Conservation (phyloP, 30 jellyfish, hydroid and myxozoan genomes). For the Chironex yamaguchii region DNA sequence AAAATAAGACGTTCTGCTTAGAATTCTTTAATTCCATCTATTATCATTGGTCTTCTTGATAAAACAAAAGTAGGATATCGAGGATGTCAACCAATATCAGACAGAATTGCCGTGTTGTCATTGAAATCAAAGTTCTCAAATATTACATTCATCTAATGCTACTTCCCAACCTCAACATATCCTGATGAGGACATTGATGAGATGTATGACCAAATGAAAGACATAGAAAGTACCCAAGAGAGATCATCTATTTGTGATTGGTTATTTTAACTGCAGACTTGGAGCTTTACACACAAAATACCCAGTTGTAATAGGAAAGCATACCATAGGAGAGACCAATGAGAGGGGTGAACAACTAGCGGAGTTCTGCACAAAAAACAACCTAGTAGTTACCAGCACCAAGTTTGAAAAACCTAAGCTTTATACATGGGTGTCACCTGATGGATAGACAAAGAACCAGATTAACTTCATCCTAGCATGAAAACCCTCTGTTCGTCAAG, state of each 20-base stretch:
- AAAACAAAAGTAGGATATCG: too few species aligned
- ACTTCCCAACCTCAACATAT: conserved; percentile 32
- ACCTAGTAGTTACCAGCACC: conserved; percentile 36
- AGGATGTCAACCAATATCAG: too few species aligned
- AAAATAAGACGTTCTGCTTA: too few species aligned
- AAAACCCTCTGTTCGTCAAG: too few species aligned
- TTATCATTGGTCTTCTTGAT: too few species aligned
- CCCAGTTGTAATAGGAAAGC: conserved; percentile 21
- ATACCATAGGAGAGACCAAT: conserved; percentile 4
- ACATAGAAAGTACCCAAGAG: neutral
- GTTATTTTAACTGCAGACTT: conserved; percentile 10
- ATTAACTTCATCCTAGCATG: too few species aligned
- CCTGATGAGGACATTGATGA: conserved; percentile 27
- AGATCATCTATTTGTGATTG: conserved; percentile 36
- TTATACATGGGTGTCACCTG: too few species aligned
- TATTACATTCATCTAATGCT: conserved; percentile 22
- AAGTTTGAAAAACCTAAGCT: too few species aligned
- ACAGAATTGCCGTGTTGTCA: neutral
- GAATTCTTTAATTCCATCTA: too few species aligned
- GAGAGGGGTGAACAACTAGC: conserved; percentile 36
- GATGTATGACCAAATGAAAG: neutral
- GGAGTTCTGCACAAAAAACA: conserved; percentile 15
- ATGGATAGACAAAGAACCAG: too few species aligned
- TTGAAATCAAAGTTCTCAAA: conserved; percentile 3
- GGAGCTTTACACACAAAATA: conserved; percentile 8